A percentile compares a stretch with the other conserved stretches of the same genome.
These are phyloP conservation scores for Ascaphus truei DNA, from an alignment of 2,113 vertebrate species.

Conservation along the genomic window DNA sequence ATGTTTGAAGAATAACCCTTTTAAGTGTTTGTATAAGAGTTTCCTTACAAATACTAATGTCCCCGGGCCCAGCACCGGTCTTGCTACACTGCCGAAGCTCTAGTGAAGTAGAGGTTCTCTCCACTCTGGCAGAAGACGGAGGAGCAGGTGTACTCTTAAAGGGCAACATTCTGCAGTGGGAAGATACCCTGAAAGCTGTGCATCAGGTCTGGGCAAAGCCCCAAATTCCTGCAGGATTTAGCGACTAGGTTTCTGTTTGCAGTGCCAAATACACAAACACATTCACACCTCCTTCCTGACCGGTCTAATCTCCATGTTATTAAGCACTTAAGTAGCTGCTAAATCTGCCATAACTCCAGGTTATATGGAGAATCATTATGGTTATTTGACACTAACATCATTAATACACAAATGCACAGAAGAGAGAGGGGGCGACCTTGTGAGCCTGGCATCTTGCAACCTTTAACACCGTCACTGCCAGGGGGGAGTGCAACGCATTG, in stretches of 20 bases:
- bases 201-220: neutral
- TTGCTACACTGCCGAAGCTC: neutral
- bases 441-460: too few species aligned
- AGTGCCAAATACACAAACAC: neutral
- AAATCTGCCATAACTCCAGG: neutral
- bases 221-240: neutral
- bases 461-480: too few species aligned
- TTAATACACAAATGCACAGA: too few species aligned
- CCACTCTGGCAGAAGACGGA: neutral
- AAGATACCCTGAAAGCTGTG: neutral
- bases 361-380: too few species aligned
- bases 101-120: neutral
- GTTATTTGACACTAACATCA: too few species aligned
- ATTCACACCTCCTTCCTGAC: neutral
- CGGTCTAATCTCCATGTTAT: neutral
- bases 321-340: conserved; percentile 1
- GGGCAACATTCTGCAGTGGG: neutral
- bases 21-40: neutral
- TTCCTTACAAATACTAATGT: neutral
- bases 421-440: too few species aligned
- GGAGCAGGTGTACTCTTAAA: neutral
- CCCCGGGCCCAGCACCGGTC: neutral
- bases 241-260: neutral
- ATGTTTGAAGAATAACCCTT: too few species aligned
- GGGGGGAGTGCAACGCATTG: too few species aligned